Base-by-base conservation (phyloP, 2,888 invertebrate species). In the Panopea generosa region DNA sequence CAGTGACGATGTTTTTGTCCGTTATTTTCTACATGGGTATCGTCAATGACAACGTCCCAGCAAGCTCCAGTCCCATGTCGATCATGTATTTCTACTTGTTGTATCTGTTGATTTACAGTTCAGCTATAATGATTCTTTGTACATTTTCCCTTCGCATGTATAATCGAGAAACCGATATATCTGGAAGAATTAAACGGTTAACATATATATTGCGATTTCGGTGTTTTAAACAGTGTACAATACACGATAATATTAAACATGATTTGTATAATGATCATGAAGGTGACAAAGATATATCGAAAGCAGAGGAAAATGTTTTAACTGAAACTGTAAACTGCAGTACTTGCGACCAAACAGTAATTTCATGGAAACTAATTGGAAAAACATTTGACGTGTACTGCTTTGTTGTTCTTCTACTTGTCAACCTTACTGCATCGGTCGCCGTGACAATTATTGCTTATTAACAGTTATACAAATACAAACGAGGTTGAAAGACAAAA, bases 21-120 rank as follows among this genome's bases (percentile, higher is more conserved):
- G 76, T 75, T 45, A 45, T 71, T 2, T 75, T 82, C 1, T 82
- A 70, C 53, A 78, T 78, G 77, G 53, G 68, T 11, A 76, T 76
- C 11, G 61, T 82, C 2, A 78, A 75, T 56, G 61, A 67, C 38
- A 70, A 73, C 20, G 52, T 82, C 11, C 78, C 82, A 11, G 61
- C 67, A 40, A 76, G 72, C 38, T 78, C 82, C 0, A 33, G 50
- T 9, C 78, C 77, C 11, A 63, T 82, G 52, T 59, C 82, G 2
- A 62, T 59, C 47, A 38, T 82, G 1, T 77, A 66, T 26, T 74
- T 61, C 45, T 81, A 81, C 43, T 56, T 81, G 2, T 38, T 77
- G 4, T 66, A 57, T n/a, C 45, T 81, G 1, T 27, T 76, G 57
- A 7, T 66, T 0, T 72, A 72, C 52, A 80, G 79, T 27, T 55